Conservation (phyloP, 2,888 invertebrate genomes). For the Anoncus sp. region DNA sequence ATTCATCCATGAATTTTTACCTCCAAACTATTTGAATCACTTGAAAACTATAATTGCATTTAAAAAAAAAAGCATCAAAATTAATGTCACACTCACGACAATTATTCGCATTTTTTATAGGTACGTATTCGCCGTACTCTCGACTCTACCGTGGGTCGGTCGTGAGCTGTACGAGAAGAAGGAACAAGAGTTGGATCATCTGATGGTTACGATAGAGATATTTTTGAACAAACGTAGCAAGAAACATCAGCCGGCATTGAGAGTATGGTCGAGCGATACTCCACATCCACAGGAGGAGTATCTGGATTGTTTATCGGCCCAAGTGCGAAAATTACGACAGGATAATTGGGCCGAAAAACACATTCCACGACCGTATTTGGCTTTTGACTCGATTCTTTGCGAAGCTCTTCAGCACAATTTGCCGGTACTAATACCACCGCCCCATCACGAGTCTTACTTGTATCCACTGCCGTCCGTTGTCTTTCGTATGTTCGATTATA, state of each 20-base stretch:
- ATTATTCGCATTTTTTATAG: constrained; percentile 54
- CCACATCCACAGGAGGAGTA: constrained; percentile 99
- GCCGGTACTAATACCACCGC: constrained; percentile 95
- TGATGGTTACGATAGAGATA: constrained; percentile 95
- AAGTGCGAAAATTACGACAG: constrained; percentile 94
- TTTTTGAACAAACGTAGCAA: constrained; percentile 97
- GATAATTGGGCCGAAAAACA: constrained; percentile 99
- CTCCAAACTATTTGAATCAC: too few relatives aligned
- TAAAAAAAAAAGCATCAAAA: neutral
- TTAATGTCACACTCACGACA: neutral
- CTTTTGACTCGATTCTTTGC: constrained; percentile 97
- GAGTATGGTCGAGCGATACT: constrained; percentile 97
- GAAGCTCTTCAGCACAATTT: constrained; percentile 98
- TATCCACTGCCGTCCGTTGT: constrained; percentile 98
- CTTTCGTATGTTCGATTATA: constrained; percentile 99
- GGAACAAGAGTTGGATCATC: constrained; percentile 95
- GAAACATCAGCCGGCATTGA: constrained; percentile 95
- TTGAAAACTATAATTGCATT: neutral
- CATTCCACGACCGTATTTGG: constrained; percentile 97
- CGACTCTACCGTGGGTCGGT: constrained; percentile 98
- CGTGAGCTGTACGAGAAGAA: constrained; percentile 98
- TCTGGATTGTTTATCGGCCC: constrained; percentile 98
- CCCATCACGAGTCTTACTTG: constrained; percentile 94
- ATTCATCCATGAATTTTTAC: too few relatives aligned
- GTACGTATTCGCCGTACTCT: constrained; percentile 93